A percentile compares a stretch with the other conserved stretches of the same genome.
phyloP scores from a whole-genome alignment of 2,888 invertebrate species.

The Hirtodrosophila histrioides region DNA sequence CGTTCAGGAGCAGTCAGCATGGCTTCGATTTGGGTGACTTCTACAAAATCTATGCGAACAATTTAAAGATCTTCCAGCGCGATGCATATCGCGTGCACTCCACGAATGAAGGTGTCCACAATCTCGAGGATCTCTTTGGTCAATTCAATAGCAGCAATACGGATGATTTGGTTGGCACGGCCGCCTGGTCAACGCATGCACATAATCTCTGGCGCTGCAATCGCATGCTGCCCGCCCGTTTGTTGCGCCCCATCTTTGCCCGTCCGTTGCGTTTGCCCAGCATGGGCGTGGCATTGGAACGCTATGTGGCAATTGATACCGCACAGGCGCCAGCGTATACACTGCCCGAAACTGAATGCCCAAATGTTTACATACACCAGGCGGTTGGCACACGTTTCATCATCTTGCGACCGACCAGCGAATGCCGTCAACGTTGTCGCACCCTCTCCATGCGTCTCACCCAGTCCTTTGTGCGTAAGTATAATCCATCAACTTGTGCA shows the following conservation, averaged over 20 bases:
- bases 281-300: slow-evolving; percentile 91
- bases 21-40: slow-evolving; percentile 86
- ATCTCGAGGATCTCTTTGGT: slow-evolving; percentile 83
- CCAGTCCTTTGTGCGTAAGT: slow-evolving; percentile 91
- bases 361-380: slow-evolving; percentile 90
- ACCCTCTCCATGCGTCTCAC: slow-evolving; percentile 89
- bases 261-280: slow-evolving; percentile 89
- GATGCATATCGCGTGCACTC: slow-evolving; percentile 86
- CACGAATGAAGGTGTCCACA: slow-evolving; percentile 80
- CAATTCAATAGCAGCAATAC: slow-evolving; percentile 74
- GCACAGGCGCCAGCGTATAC: slow-evolving; percentile 87
- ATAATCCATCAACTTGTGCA: not conserved
- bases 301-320: slow-evolving; percentile 91
- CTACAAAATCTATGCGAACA: slow-evolving; percentile 86
- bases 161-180: not conserved
- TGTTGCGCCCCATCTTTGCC: slow-evolving; percentile 89
- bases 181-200: slow-evolving; percentile 55
- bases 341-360: slow-evolving; percentile 92
- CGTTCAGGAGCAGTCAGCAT: slow-evolving; percentile 87
- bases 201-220: slow-evolving; percentile 88
- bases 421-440: slow-evolving; percentile 90
- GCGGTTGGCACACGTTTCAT: slow-evolving; percentile 90
- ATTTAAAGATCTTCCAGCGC: slow-evolving; percentile 87
- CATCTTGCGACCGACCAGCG: slow-evolving; percentile 90
- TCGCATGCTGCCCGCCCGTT: slow-evolving; percentile 89